These are phyloP conservation scores for Typhlichthys subterraneus DNA, from an alignment of 2,797 vertebrate genomes.

Conservation along the genomic window DNA sequence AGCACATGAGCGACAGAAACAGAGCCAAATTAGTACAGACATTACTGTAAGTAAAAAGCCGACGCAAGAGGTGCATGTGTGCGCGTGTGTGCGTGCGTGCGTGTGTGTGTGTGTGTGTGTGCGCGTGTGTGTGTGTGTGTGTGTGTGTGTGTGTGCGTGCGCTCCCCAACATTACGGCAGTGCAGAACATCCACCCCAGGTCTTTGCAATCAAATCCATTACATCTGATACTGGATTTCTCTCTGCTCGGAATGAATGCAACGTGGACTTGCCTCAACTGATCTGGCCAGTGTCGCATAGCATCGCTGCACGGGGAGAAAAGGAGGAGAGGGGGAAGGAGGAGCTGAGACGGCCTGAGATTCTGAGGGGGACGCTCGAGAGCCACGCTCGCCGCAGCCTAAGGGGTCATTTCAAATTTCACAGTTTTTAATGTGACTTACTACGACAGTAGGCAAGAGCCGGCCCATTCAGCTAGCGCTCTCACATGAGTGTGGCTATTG, in stretches of 20 bases:
- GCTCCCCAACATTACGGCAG: slow-evolving; percentile 63
- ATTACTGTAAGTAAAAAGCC: slow-evolving; percentile 16
- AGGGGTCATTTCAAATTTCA: slow-evolving; percentile 60
- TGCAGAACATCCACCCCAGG: slow-evolving; percentile 52
- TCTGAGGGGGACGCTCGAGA: slow-evolving; percentile 16
- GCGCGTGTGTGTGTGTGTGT: slow-evolving; percentile 19
- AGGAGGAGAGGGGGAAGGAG: slow-evolving; percentile 52
- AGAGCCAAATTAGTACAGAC: slow-evolving; percentile 26
- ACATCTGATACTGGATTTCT: slow-evolving; percentile 71
- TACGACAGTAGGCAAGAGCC: neutral
- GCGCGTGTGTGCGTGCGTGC: too few relatives aligned
- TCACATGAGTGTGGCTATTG: too few relatives aligned
- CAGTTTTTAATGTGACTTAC: slow-evolving; percentile 11
- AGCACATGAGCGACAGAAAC: slow-evolving; percentile 36
- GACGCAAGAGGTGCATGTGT: slow-evolving; percentile 27
- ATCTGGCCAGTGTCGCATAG: slow-evolving; percentile 64
- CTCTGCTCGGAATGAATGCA: slow-evolving; percentile 68
- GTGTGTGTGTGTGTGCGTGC: slow-evolving; percentile 46
- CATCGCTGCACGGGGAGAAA: slow-evolving; percentile 60
- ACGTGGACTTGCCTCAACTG: slow-evolving; percentile 60
- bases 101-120: slow-evolving; percentile 37
- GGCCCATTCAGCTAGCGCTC: too few relatives aligned
- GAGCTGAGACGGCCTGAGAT: slow-evolving; percentile 43
- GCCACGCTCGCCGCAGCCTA: slow-evolving; percentile 23
- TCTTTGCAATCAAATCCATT: slow-evolving; percentile 71